A percentile compares a stretch with the other conserved stretches of the same genome.
These are phyloP conservation scores for Trochalopteron elliotii DNA, from an alignment of 2,113 vertebrate genomes.

Conservation along the genomic window DNA sequence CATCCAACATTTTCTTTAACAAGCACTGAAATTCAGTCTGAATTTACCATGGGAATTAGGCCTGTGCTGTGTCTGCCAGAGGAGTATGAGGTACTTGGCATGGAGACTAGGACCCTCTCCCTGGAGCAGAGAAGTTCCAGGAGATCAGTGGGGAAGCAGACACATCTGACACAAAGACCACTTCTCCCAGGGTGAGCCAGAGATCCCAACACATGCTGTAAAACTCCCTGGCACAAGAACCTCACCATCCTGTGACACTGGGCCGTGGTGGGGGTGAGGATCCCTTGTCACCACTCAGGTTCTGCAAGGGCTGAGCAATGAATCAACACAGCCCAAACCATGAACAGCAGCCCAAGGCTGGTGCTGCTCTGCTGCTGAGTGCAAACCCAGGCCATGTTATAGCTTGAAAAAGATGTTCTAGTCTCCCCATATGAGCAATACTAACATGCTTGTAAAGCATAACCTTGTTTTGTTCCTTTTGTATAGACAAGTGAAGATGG, in stretches of 20 bases:
- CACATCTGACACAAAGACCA: background rate
- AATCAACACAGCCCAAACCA: background rate
- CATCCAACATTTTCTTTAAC: background rate
- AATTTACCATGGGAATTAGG: background rate
- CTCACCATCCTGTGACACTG: background rate
- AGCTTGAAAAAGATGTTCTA: background rate
- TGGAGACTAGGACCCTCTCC: background rate
- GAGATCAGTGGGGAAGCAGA: background rate
- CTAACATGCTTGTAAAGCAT: background rate
- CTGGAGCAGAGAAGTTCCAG: background rate
- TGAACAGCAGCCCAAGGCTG: fast-evolving
- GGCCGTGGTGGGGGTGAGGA: background rate
- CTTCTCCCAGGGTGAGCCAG: background rate
- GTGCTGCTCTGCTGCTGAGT: background rate
- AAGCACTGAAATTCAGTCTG: background rate
- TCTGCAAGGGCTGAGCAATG: background rate
- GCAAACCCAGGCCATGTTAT: background rate
- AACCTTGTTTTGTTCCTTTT: background rate
- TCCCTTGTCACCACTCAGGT: too few relatives aligned
- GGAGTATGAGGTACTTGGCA: background rate
- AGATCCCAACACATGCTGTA: background rate
- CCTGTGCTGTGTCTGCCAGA: background rate
- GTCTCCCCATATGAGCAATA: background rate
- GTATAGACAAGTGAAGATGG: background rate
- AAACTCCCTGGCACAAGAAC: background rate